phyloP scores from a whole-genome alignment of 2,797 vertebrate species.

The Sternarchorhynchus goeldii region DNA sequence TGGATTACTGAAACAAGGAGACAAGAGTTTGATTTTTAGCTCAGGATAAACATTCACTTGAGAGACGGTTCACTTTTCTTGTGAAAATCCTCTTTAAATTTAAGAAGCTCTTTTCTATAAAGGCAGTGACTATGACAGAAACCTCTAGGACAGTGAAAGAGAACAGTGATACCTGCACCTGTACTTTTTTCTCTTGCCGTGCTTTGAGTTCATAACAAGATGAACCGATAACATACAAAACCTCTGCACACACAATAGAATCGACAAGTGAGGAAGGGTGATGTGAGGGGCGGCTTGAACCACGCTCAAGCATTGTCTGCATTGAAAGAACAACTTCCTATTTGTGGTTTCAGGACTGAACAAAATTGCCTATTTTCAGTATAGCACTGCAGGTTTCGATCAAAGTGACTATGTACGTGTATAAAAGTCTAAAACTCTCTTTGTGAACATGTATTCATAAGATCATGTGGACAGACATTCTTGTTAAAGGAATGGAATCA shows the following conservation, averaged over 20 bases:
- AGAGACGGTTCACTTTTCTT: not conserved
- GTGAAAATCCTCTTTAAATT: not conserved
- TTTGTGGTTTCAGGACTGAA: not conserved
- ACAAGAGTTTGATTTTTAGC: not conserved
- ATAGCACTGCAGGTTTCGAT: constrained; percentile 1
- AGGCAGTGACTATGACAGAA: too few species aligned
- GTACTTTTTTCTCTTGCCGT: not conserved
- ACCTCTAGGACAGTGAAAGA: too few species aligned
- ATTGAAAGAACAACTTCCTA: constrained; percentile 12
- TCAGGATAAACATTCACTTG: constrained; percentile 2
- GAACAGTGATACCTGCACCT: too few species aligned
- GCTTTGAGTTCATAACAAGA: constrained; percentile 12
- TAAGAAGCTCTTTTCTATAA: too few species aligned
- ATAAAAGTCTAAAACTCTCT: constrained; percentile 29
- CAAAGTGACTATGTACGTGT: constrained; percentile 22
- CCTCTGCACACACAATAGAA: not conserved
- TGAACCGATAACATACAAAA: constrained; percentile 5
- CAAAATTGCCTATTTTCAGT: constrained; percentile 20
- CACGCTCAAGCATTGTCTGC: not conserved
- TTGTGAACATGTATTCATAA: constrained; percentile 38
- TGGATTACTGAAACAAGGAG: not conserved
- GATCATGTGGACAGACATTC: constrained; percentile 45
- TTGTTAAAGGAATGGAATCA: constrained; percentile 39
- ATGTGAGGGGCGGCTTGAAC: not conserved
- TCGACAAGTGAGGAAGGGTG: not conserved